A percentile compares a stretch with the other conserved stretches of the same genome.
These are phyloP conservation scores for Dinomys branickii DNA, from an alignment of 2,113 vertebrate genomes.

Conservation along the genomic window DNA sequence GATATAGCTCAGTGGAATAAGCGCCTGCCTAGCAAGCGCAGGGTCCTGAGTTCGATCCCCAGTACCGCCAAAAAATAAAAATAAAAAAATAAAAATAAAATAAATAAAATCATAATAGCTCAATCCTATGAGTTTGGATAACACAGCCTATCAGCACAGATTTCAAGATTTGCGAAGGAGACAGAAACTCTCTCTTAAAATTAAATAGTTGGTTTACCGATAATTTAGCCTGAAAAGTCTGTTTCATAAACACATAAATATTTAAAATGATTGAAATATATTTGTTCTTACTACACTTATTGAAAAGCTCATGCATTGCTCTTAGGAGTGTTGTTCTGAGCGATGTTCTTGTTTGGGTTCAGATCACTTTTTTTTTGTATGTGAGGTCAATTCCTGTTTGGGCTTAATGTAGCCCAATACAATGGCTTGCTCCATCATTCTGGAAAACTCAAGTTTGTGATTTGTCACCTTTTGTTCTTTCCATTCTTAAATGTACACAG, in stretches of 20 bases:
- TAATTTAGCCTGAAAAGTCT: conserved; percentile 42
- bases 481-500: not conserved
- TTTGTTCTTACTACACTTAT: not conserved
- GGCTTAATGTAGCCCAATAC: not conserved
- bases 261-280: not conserved
- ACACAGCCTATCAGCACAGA: conserved; percentile 22
- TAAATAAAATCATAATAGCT: conserved; percentile 75
- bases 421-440: not conserved
- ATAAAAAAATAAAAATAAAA: conserved; percentile 80
- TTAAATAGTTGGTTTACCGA: not conserved
- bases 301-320: not conserved
- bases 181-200: conserved; percentile 46
- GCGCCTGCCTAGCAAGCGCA: no score
- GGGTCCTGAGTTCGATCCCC: no score
- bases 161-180: conserved; percentile 34
- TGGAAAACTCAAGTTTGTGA: not conserved
- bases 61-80: no score
- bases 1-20: no score
- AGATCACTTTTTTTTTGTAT: not conserved
- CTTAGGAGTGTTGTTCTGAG: not conserved
- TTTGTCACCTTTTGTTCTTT: not conserved
- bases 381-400: not conserved
- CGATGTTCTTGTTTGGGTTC: not conserved
- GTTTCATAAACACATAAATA: conserved; percentile 51
- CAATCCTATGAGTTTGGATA: conserved; percentile 54